Evolutionary conservation across 2,888 invertebrate species (phyloP), one percentile per base, ranked within the genome.

Genomic region (Dasypolia templi): DNA sequence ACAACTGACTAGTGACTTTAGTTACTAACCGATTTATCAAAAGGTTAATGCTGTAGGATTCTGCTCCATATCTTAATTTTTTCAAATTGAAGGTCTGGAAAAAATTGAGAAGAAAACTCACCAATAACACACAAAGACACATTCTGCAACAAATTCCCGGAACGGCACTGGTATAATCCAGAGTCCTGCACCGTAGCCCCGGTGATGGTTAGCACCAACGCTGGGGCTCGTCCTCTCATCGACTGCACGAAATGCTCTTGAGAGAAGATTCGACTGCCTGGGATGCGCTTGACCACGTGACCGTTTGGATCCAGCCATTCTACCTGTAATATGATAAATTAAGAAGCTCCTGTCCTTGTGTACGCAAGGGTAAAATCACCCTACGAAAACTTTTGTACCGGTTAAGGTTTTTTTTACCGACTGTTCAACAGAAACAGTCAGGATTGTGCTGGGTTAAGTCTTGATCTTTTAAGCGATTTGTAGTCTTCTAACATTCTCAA

Each of bases 111-210:
- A 61, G 0, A n/a, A 39, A 49, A 89, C 92, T 88, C 80, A 94
- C 95, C 93, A 72, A 95, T 92, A 39, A 95, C 91, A 86, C 95
- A 96, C 7, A 95, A 71, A 0, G 92, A 85, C 11, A 93, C 86
- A 12, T 88, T 86, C 66, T 89, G 81, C 6, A 79, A 76, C 9
- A 82, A 59, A 1, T 89, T 87, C 3, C 93, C 94, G n/a, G 92
- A 89, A 2, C 88, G 90, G 64, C 95, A 96, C 55, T 87, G 81
- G 87, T 95, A 95, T 0, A 90, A 72, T 1, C 95, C 95, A 14
- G 91, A 92, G 61, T 96, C 95, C 7, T 88, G 87, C 0, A 92
- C 92, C 12, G 69, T 64, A 12, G 92, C 88, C 2, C 87, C 86
- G 1, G 87, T 89, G 63, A 95, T 82, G 0, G 89, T 89, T 17